Conservation (phyloP, 2,113 vertebrate genomes). For the Macaca nemestrina region DNA sequence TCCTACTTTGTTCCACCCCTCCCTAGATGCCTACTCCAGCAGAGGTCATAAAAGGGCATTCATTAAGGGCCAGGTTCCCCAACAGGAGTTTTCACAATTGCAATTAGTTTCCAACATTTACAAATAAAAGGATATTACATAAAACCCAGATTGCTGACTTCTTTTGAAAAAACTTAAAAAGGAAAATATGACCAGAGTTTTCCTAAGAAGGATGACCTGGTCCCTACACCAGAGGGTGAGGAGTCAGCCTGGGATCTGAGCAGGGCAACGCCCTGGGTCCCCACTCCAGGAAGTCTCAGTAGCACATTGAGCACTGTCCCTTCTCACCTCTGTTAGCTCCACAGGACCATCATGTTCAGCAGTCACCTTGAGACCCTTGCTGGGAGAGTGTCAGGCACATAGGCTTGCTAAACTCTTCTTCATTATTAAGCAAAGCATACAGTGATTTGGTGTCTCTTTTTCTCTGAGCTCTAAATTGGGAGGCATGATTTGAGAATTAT, state of each 20-base stretch:
- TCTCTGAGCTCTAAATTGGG: neutral
- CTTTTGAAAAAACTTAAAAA: neutral
- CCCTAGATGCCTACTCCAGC: neutral
- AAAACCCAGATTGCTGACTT: neutral
- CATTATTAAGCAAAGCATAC: neutral
- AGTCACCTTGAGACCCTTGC: neutral
- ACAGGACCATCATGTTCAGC: no score
- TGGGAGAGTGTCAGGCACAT: neutral
- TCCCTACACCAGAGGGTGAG: neutral
- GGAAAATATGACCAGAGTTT: neutral
- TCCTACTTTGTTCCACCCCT: accelerated
- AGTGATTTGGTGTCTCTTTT: neutral
- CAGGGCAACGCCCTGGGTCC: neutral
- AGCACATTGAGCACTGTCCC: neutral
- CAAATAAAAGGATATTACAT: neutral
- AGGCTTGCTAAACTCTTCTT: neutral
- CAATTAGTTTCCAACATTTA: neutral
- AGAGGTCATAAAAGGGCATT: neutral
- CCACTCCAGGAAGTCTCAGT: neutral
- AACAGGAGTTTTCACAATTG: neutral
- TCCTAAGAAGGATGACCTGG: neutral
- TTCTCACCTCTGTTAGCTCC: neutral
- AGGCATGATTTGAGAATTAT: neutral
- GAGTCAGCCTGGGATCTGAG: neutral
- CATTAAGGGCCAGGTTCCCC: neutral